Base-by-base conservation (phyloP, 1,140 invertebrate genomes). In the Dinoponera quadriceps region DNA sequence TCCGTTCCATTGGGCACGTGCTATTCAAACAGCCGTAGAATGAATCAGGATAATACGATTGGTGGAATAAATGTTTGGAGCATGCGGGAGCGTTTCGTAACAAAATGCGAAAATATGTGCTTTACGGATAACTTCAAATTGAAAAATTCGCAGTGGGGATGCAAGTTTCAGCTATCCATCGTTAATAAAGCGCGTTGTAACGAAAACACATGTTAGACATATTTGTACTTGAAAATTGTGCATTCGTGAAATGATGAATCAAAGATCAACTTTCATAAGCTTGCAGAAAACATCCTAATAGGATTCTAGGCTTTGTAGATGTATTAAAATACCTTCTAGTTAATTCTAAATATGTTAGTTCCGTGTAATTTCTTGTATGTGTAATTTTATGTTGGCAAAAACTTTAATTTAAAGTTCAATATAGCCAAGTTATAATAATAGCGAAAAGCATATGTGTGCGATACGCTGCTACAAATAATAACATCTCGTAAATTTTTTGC, bases 21-120 rank as follows among this genome's bases (percentile, higher is more conserved):
- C 3, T 66, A 25, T 38, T 54, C 29, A 38, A 22, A 33, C 11
- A 54, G 27, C n/a, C 25, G 54, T 60, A 16, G 11, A 27, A 33
- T 77, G 4, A 65, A 16, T 7, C 27, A 0, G 0, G 2, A 65
- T 63, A 75, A 75, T 77, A 65, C n/a, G 4, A 77, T 38, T 20
- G 16, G 5, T 13, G 27, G 51, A 51, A 63, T 51, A 75, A 75
- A 77, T n/a, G 9, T 54, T 5, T 62, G 57, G 14, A 62, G 20
- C 62, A 51, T 27, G 2, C 33, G 16, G 22, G 18, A 62, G 25
- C 57, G 18, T 60, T 60, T 22, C 13, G 38, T 7, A 49, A 65
- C 49, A 65, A 9, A 7, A 49, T 48, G n/a, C 25, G 7, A 33
- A 62, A 51, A 75, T 60, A 49, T 13, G 1, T 62, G 38, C 20